Percentiles rank a stretch among this genome's conserved stretches.
These are phyloP conservation scores for Acanthisitta chloris DNA, from an alignment of 2,113 vertebrate genomes.

Conservation along the genomic window DNA sequence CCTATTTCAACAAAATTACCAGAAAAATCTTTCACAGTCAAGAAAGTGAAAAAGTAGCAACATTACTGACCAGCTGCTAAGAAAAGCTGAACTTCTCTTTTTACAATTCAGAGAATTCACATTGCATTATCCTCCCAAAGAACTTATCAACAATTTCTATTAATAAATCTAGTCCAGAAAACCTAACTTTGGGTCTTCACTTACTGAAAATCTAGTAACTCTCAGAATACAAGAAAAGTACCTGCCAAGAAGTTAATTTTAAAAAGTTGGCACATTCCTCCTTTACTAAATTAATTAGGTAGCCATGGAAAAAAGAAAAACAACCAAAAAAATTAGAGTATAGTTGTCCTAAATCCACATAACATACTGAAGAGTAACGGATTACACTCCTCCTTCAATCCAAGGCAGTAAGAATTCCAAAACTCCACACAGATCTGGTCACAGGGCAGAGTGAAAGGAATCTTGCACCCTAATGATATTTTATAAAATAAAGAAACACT, in stretches of 20 bases:
- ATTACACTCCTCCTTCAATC: not conserved
- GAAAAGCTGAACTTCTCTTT: not conserved
- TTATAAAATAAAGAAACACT: not conserved
- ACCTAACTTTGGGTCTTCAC: not conserved
- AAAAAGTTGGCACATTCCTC: not conserved
- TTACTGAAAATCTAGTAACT: not conserved
- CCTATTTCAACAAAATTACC: not conserved
- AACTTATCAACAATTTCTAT: not conserved
- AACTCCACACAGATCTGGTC: not conserved
- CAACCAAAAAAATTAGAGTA: not conserved
- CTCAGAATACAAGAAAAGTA: not conserved
- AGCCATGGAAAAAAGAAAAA: not conserved
- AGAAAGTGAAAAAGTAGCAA: not conserved
- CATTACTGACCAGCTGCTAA: not conserved
- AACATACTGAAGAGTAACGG: not conserved
- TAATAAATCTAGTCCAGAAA: not conserved
- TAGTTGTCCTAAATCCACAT: not conserved
- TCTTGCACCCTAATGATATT: not conserved
- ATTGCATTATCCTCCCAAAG: not conserved
- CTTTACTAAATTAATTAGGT: not conserved
- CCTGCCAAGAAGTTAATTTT: not conserved
- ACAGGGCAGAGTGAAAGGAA: fast-evolving
- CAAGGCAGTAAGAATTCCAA: not conserved
- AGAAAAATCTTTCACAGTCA: not conserved
- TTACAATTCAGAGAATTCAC: not conserved